Conservation (phyloP, 2,797 vertebrate species). For the Nasua narica region DNA sequence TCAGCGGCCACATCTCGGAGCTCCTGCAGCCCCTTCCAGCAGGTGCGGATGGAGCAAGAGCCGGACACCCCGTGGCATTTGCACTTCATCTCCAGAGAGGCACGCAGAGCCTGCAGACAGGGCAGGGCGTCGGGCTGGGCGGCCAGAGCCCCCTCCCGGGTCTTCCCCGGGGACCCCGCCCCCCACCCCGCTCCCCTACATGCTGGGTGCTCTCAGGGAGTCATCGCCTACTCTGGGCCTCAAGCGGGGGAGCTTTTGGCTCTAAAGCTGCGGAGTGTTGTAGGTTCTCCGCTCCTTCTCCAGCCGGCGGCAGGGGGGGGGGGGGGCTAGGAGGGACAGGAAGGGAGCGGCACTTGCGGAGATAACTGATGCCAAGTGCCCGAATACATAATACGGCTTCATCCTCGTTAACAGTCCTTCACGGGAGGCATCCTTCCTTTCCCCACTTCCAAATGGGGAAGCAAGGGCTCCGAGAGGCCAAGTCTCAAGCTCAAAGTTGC, state of each 20-base stretch:
- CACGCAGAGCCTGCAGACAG: conserved; percentile 89
- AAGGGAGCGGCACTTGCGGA: not conserved
- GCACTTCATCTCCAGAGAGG: conserved; percentile 97
- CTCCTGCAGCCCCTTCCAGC: conserved; percentile 97
- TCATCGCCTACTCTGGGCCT: not conserved
- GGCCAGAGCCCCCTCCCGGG: not conserved
- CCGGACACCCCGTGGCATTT: conserved; percentile 99
- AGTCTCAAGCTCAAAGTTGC: not conserved
- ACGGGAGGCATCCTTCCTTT: not conserved
- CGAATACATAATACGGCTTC: not conserved
- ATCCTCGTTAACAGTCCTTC: not conserved
- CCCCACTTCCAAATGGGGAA: not conserved
- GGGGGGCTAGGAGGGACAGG: not conserved
- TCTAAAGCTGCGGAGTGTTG: not conserved
- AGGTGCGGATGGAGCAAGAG: conserved; percentile 98
- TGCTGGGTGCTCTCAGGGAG: not conserved
- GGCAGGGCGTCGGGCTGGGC: not conserved
- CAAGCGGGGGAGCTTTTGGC: not conserved
- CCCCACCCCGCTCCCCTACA: not conserved
- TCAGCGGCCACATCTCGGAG: conserved; percentile 94
- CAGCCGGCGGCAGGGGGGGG: not conserved
- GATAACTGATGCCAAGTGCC: not conserved
- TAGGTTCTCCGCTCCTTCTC: not conserved
- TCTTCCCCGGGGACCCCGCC: conserved; percentile 7
- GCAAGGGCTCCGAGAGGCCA: not conserved